Conservation (phyloP, 1,140 invertebrate species). For the Philotrypesis tridentata region DNA sequence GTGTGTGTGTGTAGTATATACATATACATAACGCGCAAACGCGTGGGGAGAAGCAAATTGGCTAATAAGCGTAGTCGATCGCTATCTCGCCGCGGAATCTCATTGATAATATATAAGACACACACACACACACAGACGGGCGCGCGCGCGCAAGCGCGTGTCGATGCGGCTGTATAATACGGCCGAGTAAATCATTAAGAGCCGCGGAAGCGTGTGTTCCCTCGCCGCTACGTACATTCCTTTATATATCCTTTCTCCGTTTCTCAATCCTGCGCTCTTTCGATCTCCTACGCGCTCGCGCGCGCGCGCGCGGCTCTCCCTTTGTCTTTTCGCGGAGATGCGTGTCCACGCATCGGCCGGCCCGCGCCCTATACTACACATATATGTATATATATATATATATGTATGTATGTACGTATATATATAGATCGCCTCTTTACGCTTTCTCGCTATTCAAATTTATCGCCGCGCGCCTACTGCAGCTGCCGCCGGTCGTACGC, state of each 20-base stretch:
- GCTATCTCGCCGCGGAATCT: conserved; percentile 18
- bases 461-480: too few species aligned
- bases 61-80: conserved; percentile 36
- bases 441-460: not conserved
- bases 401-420: too few species aligned
- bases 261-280: not conserved
- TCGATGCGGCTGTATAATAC: not conserved
- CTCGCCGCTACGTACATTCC: not conserved
- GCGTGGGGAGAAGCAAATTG: conserved; percentile 32
- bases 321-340: not conserved
- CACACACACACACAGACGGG: not conserved
- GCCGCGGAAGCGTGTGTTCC: conserved; percentile 2
- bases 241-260: not conserved
- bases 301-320: too few species aligned
- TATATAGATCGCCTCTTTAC: not conserved
- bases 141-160: not conserved
- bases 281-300: not conserved
- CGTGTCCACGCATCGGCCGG: too few species aligned
- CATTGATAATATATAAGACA: conserved; percentile 28
- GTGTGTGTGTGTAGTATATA: too few species aligned
- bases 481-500: not conserved
- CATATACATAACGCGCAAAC: too few species aligned
- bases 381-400: too few species aligned
- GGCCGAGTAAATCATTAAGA: not conserved
- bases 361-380: too few species aligned